These are phyloP conservation scores for Drosophila ercepeae DNA, from an alignment of 1,140 invertebrate species.

Conservation along the genomic window DNA sequence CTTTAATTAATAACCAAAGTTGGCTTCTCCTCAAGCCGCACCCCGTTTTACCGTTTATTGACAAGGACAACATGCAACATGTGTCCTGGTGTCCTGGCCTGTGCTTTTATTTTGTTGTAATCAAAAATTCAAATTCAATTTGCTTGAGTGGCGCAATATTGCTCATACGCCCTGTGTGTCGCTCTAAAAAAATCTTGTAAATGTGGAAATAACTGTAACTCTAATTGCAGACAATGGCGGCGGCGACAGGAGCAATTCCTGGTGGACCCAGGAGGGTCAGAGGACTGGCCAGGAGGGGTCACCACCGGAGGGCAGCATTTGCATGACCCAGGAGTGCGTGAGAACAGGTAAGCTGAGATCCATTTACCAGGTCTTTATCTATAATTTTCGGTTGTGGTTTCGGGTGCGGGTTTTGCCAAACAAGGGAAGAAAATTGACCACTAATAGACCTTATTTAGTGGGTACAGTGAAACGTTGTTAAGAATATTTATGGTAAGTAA, in stretches of 20 bases:
- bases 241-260: conserved; percentile 23
- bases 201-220: too few species aligned
- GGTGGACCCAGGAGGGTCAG: conserved; percentile 19
- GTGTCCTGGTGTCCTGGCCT: conserved; percentile 29
- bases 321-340: conserved; percentile 89
- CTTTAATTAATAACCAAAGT: conserved; percentile 60
- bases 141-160: conserved; percentile 57
- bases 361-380: background rate
- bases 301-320: conserved; percentile 84
- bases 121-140: conserved; percentile 74
- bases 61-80: conserved; percentile 60
- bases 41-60: conserved; percentile 27
- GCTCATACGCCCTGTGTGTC: conserved; percentile 23
- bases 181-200: background rate
- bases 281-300: conserved; percentile 4
- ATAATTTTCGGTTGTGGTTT: background rate
- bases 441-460: too few species aligned
- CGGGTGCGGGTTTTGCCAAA: background rate
- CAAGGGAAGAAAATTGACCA: too few species aligned
- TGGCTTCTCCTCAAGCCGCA: background rate
- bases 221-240: conserved; percentile 60
- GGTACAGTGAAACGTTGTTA: too few species aligned
- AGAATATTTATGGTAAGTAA: too few species aligned
- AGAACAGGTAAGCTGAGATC: conserved; percentile 86
- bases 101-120: conserved; percentile 23